phyloP scores from a whole-genome alignment of 2,113 vertebrate genomes.

The Urocitellus parryii region DNA sequence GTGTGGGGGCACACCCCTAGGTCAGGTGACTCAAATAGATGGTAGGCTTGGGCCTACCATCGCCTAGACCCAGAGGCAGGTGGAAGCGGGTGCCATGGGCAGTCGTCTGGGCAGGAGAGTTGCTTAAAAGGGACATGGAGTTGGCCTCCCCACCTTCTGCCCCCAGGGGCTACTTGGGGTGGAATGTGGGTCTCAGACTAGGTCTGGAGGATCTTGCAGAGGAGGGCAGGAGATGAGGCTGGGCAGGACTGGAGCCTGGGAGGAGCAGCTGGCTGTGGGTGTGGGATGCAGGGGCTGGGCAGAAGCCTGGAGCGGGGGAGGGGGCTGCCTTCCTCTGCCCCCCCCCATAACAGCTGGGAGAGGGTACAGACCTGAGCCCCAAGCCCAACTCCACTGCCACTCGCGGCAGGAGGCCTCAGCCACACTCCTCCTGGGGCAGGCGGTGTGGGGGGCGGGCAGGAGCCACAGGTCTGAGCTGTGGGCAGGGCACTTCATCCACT shows the following conservation, averaged over 20 bases:
- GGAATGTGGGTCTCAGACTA: background rate
- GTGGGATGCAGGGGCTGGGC: background rate
- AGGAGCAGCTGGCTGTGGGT: background rate
- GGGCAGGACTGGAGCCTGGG: background rate
- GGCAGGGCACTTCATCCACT: background rate
- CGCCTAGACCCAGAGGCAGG: background rate
- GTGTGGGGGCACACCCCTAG: accelerated
- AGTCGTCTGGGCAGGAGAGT: background rate
- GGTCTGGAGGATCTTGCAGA: background rate
- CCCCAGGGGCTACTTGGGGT: background rate
- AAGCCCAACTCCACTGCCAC: background rate
- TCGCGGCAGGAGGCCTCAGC: background rate
- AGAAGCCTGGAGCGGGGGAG: background rate
- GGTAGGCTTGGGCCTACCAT: no score
- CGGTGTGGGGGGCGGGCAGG: no score
- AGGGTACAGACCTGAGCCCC: background rate
- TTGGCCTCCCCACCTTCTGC: accelerated
- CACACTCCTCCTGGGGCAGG: background rate
- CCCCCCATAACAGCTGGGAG: accelerated
- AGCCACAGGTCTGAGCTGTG: accelerated
- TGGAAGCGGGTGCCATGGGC: accelerated
- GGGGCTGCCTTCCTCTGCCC: background rate
- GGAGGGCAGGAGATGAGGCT: background rate
- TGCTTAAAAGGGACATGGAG: background rate
- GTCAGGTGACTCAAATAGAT: background rate